Evolutionary conservation across 2,888 invertebrate genomes (phyloP).

Genomic region (Cephus runcator): DNA sequence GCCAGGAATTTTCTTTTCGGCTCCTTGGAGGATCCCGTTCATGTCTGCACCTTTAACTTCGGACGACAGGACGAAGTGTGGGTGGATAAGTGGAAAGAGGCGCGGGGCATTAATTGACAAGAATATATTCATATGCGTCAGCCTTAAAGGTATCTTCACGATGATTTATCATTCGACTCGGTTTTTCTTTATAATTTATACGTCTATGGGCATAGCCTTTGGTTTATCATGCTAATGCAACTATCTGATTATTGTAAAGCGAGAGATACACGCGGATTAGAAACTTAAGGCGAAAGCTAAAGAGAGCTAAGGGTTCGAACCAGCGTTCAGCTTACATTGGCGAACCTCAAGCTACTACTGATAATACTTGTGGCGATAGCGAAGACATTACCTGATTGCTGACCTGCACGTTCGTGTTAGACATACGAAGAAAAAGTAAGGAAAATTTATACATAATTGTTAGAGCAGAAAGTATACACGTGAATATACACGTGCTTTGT

Average conservation of each 20-base stretch:
- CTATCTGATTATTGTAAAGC: background rate
- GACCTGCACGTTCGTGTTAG: conserved; percentile 24
- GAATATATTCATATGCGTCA: background rate
- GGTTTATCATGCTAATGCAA: background rate
- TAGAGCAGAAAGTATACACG: background rate
- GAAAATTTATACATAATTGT: conserved; percentile 7
- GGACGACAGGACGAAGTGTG: background rate
- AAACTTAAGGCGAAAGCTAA: background rate
- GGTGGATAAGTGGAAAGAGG: background rate
- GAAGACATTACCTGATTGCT: conserved; percentile 32
- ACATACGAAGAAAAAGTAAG: conserved; percentile 25
- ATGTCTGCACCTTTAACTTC: background rate
- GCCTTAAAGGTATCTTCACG: background rate
- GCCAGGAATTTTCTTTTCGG: background rate
- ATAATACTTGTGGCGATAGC: background rate
- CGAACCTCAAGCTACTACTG: background rate
- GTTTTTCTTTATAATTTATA: background rate
- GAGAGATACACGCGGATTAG: background rate
- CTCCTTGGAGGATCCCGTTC: background rate
- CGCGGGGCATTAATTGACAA: background rate
- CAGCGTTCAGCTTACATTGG: background rate
- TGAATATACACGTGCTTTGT: background rate
- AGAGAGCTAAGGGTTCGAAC: background rate
- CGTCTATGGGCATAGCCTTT: background rate
- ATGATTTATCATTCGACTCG: background rate